A percentile compares a stretch with the other conserved stretches of the same genome.
Evolutionary conservation across 2,888 invertebrate species (phyloP).

Genomic region (Apoda limacodes): DNA sequence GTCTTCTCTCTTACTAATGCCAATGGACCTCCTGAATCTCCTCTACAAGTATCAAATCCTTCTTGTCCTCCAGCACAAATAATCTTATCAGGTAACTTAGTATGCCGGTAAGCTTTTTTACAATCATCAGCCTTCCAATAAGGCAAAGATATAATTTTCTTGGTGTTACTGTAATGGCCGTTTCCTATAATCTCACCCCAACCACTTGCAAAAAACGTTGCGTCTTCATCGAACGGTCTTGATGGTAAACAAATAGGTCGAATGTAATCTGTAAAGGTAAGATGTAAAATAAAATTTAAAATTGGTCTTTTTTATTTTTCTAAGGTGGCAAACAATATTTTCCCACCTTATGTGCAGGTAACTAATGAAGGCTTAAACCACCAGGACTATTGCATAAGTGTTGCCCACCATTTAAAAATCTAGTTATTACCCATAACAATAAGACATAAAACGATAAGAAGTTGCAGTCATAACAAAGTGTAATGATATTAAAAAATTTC

Average conservation of each 20-base stretch:
- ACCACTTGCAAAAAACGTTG: constrained; percentile 30
- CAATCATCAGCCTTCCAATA: constrained; percentile 25
- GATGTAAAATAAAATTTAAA: too few relatives aligned
- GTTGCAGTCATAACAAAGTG: too few relatives aligned
- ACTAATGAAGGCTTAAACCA: too few relatives aligned
- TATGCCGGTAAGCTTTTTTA: constrained; percentile 21
- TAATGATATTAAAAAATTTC: too few relatives aligned
- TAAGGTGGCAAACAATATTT: too few relatives aligned
- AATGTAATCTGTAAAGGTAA: constrained; percentile 36
- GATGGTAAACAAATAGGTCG: constrained; percentile 39
- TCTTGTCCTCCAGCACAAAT: constrained; percentile 41
- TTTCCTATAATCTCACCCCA: constrained; percentile 32
- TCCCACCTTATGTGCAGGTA: too few relatives aligned
- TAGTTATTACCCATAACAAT: too few relatives aligned
- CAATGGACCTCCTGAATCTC: constrained; percentile 44
- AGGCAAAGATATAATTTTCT: constrained; percentile 35
- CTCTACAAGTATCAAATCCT: constrained; percentile 36
- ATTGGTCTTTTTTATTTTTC: too few relatives aligned
- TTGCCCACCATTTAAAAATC: too few relatives aligned
- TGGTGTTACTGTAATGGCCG: constrained; percentile 28
- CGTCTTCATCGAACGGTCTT: constrained; percentile 16
- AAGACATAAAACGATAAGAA: too few relatives aligned
- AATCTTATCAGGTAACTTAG: constrained; percentile 24
- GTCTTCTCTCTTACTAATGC: constrained; percentile 23
- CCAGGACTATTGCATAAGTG: too few relatives aligned